These are phyloP conservation scores for Spilogale gracilis DNA, from an alignment of 2,113 vertebrate species.

Conservation along the genomic window DNA sequence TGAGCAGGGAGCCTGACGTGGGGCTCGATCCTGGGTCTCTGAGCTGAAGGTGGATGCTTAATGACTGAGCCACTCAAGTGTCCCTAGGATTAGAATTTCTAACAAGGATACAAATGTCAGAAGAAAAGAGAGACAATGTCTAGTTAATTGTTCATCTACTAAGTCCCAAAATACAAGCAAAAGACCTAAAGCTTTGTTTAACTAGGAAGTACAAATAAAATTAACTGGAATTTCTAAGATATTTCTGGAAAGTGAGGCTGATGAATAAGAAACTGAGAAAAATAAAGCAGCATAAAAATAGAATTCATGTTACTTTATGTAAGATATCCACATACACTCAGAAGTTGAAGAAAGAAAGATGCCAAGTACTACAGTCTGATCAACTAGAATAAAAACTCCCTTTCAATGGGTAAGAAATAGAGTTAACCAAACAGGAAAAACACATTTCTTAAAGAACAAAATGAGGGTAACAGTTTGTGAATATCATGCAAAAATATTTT, in stretches of 20 bases:
- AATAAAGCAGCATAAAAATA: neutral
- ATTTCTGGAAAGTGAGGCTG: neutral
- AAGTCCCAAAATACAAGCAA: conserved; percentile 45
- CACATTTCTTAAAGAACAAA: conserved; percentile 7
- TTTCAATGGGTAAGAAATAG: neutral
- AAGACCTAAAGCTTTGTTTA: neutral
- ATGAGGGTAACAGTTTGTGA: neutral
- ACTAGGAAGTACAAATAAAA: conserved; percentile 34
- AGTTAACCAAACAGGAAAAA: neutral
- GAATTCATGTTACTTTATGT: neutral
- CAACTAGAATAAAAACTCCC: neutral
- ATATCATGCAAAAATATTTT: neutral
- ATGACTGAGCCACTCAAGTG: no score
- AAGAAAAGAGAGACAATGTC: neutral
- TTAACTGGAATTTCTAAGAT: neutral
- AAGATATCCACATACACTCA: neutral
- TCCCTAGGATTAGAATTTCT: neutral
- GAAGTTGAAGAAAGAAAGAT: neutral
- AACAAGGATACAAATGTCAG: conserved; percentile 37
- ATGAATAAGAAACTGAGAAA: neutral
- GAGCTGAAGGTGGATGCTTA: no score
- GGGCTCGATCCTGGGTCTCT: no score
- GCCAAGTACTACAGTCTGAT: neutral
- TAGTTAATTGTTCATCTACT: conserved; percentile 34
- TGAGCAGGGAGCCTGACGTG: no score